Evolutionary conservation across 2,113 vertebrate genomes (phyloP).

Genomic region (Pardalotus punctatus): DNA sequence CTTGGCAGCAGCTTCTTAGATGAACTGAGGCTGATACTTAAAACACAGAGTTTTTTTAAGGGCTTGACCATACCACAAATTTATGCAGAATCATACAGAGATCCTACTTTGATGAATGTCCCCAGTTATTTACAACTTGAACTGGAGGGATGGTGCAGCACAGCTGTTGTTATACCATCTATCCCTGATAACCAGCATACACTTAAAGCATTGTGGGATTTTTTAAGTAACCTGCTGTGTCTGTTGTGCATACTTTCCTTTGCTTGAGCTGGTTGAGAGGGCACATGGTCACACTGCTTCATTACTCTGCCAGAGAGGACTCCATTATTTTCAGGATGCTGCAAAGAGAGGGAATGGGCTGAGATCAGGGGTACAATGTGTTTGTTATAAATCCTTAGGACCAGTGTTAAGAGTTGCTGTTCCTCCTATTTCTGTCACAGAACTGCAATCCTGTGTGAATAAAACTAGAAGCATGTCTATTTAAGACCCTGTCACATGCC

Average conservation of each 20-base stretch:
- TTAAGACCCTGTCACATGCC: not conserved
- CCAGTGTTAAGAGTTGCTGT: not conserved
- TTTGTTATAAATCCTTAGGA: not conserved
- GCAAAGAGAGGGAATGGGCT: not conserved
- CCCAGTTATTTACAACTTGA: not conserved
- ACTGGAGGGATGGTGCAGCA: not conserved
- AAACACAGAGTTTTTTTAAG: not conserved
- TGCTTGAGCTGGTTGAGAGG: not conserved
- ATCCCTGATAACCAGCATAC: not conserved
- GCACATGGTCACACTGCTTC: not conserved
- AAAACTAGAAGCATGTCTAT: not conserved
- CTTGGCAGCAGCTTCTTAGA: not conserved
- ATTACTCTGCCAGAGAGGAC: not conserved
- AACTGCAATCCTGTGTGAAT: not conserved
- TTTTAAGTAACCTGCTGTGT: not conserved
- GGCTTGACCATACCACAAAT: not conserved
- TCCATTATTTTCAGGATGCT: not conserved
- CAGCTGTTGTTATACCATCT: not conserved
- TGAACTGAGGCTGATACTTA: not conserved
- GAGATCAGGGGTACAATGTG: not conserved
- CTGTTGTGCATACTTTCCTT: not conserved
- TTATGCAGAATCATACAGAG: not conserved
- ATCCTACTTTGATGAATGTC: not conserved
- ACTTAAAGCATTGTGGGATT: not conserved
- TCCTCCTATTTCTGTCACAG: not conserved